phyloP scores from a whole-genome alignment of 2,113 vertebrate species.

The Daboia siamensis region DNA sequence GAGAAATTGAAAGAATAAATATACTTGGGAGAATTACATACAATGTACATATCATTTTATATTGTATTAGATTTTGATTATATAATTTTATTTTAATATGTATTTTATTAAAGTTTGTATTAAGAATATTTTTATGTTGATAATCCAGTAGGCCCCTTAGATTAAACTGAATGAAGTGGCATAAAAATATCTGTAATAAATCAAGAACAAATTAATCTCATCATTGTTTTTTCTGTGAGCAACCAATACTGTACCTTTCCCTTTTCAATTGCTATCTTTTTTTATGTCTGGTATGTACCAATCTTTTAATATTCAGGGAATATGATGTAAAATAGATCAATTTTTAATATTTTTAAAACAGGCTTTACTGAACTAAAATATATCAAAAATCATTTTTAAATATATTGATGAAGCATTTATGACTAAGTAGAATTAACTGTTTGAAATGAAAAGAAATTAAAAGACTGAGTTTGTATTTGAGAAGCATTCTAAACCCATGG shows the following conservation, averaged over 20 bases:
- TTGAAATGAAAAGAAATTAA: neutral
- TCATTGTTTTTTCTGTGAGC: neutral
- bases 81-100: neutral
- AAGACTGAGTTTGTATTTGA: neutral
- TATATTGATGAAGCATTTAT: neutral
- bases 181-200: neutral
- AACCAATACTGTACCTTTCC: neutral
- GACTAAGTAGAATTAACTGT: neutral
- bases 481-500: neutral
- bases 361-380: neutral
- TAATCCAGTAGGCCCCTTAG: neutral
- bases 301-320: neutral
- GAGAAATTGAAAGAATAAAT: neutral
- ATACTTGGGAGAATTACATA: neutral
- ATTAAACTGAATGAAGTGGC: neutral
- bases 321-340: neutral
- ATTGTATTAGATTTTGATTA: neutral
- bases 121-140: neutral
- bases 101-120: neutral
- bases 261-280: neutral
- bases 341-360: neutral
- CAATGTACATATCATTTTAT: neutral
- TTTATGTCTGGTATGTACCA: conserved; percentile 19
- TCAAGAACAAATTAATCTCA: neutral
- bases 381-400: neutral